These are phyloP conservation scores for Oxyura jamaicensis DNA, from an alignment of 2,113 vertebrate genomes.

Conservation along the genomic window DNA sequence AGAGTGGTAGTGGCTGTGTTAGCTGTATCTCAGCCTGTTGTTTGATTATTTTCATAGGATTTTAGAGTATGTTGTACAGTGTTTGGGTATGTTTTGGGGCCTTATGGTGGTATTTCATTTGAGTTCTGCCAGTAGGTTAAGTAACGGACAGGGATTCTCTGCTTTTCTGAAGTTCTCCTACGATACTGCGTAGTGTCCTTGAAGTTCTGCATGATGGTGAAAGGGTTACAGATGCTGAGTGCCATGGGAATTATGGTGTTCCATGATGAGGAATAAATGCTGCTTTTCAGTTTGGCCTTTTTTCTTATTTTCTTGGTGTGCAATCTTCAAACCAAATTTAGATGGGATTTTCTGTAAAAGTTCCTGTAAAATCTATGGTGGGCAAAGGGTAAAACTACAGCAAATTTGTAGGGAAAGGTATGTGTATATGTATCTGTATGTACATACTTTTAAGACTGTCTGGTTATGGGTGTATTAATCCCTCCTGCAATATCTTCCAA, in stretches of 20 bases:
- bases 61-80: not conserved
- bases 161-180: not conserved
- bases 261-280: not conserved
- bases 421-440: not conserved
- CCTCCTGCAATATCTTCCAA: not conserved
- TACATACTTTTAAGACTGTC: not conserved
- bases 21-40: not conserved
- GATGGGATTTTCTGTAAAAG: not conserved
- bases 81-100: not conserved
- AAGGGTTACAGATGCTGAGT: not conserved
- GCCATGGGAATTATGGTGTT: not conserved
- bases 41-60: not conserved
- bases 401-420: not conserved
- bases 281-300: not conserved
- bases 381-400: not conserved
- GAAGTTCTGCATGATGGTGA: not conserved
- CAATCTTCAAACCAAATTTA: not conserved
- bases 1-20: not conserved
- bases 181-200: fast-evolving
- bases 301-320: not conserved
- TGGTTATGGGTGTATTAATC: not conserved
- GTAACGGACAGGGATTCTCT: not conserved
- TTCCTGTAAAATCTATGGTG: not conserved
- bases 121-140: not conserved
- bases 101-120: not conserved